Conservation (phyloP, 1,140 invertebrate genomes). For the Habropoda laboriosa region DNA sequence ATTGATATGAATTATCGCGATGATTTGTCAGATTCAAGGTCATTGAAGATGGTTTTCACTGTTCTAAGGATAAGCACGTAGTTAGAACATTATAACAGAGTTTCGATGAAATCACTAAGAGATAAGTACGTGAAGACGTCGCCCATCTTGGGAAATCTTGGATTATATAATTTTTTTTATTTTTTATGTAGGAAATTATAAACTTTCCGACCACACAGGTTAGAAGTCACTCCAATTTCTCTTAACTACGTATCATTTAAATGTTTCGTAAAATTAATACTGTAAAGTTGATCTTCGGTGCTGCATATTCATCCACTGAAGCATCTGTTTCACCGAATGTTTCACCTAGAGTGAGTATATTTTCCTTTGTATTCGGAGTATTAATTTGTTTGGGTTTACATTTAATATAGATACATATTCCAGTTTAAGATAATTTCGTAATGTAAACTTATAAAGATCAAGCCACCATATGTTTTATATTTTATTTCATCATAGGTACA, state of each 20-base stretch:
- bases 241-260: not conserved
- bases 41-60: not conserved
- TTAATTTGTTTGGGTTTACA: not conserved
- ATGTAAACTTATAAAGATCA: not conserved
- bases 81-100: not conserved
- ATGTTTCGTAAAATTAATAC: slow-evolving; percentile 55
- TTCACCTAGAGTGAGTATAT: slow-evolving; percentile 43
- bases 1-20: slow-evolving; percentile 5
- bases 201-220: not conserved
- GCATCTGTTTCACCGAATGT: slow-evolving; percentile 12
- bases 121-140: not conserved
- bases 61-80: not conserved
- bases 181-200: not conserved
- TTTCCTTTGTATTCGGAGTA: not conserved
- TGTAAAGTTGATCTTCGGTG: slow-evolving; percentile 12
- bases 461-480: not conserved
- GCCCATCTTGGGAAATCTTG: slow-evolving; percentile 3
- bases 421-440: not conserved
- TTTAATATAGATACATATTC: not conserved
- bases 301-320: slow-evolving; percentile 40
- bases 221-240: not conserved
- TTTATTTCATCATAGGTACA: slow-evolving; percentile 68
- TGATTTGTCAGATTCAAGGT: slow-evolving; percentile 1
- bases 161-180: slow-evolving; percentile 18
- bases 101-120: not conserved